Evolutionary conservation across 2,113 vertebrate genomes (phyloP).

Genomic region (Hydropotes inermis): DNA sequence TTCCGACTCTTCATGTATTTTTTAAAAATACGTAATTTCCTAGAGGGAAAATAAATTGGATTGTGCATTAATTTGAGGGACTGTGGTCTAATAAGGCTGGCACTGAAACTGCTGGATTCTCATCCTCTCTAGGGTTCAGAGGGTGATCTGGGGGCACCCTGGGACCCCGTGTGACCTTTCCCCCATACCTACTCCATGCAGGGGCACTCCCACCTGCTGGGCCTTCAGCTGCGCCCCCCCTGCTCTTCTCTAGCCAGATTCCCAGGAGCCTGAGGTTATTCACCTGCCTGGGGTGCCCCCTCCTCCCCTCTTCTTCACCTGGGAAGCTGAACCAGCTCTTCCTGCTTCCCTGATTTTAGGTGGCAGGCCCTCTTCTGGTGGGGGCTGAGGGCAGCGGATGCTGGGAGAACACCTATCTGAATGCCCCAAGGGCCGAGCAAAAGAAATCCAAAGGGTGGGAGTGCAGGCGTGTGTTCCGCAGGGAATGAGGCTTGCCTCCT

Average conservation of each 20-base stretch:
- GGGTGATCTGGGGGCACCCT: neutral
- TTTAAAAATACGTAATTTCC: conserved; percentile 65
- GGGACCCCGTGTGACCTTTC: neutral
- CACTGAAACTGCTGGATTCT: neutral
- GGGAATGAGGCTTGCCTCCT: neutral
- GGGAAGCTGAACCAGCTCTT: neutral
- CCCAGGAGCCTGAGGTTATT: neutral
- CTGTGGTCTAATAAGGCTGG: neutral
- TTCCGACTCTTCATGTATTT: conserved; percentile 69
- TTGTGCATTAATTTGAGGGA: conserved; percentile 48
- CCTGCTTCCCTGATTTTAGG: neutral
- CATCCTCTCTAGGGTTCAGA: neutral
- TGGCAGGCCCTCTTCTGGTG: neutral
- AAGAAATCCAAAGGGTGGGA: neutral
- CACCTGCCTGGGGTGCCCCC: rapidly evolving
- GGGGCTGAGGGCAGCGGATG: neutral
- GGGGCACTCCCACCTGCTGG: neutral
- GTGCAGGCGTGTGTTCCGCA: neutral
- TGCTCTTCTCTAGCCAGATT: neutral
- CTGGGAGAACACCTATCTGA: neutral
- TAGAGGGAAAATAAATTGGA: conserved; percentile 70
- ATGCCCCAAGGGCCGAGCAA: neutral
- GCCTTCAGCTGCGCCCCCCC: neutral
- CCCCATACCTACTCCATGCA: rapidly evolving
- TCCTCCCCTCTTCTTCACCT: neutral